Evolutionary conservation across 2,113 vertebrate species (phyloP).

Genomic region (Zingel zingel): DNA sequence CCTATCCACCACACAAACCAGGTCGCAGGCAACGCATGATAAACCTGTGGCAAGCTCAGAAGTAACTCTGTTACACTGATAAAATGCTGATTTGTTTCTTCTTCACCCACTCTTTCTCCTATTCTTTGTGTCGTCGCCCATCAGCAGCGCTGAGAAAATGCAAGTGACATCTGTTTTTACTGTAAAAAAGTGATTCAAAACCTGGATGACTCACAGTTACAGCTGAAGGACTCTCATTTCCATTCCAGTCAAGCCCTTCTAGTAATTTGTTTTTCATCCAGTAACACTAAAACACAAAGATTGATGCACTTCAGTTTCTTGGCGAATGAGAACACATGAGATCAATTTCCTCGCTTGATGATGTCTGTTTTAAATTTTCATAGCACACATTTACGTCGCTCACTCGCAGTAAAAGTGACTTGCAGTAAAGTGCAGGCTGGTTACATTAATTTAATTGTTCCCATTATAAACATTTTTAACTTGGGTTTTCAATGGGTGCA

Average conservation of each 20-base stretch:
- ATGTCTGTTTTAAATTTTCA: constrained; percentile 25
- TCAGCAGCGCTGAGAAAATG: constrained; percentile 3
- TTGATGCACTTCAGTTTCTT: neutral
- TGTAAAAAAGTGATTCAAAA: constrained; percentile 4
- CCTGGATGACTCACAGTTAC: constrained; percentile 13
- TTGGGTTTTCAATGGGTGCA: neutral
- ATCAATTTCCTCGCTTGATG: constrained; percentile 21
- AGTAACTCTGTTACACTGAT: constrained; percentile 12
- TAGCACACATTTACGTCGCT: neutral
- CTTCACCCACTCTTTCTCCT: neutral
- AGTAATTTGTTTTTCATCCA: constrained; percentile 15
- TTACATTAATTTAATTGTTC: constrained; percentile 12
- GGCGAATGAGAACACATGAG: constrained; percentile 14
- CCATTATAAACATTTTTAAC: constrained; percentile 3
- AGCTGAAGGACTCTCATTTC: neutral
- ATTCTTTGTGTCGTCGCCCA: neutral
- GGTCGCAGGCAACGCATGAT: constrained; percentile 60
- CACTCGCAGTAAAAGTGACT: neutral
- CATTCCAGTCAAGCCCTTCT: neutral
- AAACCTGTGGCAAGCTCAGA: constrained; percentile 50
- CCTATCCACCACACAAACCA: constrained; percentile 52
- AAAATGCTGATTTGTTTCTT: constrained; percentile 48
- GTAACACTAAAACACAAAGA: constrained; percentile 25
- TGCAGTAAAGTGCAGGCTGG: neutral
- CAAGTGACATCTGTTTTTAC: constrained; percentile 18